Percentiles rank a stretch among this genome's conserved stretches.
Conservation (phyloP, 1,140 invertebrate genomes). For the Hypothenemus hampei region DNA sequence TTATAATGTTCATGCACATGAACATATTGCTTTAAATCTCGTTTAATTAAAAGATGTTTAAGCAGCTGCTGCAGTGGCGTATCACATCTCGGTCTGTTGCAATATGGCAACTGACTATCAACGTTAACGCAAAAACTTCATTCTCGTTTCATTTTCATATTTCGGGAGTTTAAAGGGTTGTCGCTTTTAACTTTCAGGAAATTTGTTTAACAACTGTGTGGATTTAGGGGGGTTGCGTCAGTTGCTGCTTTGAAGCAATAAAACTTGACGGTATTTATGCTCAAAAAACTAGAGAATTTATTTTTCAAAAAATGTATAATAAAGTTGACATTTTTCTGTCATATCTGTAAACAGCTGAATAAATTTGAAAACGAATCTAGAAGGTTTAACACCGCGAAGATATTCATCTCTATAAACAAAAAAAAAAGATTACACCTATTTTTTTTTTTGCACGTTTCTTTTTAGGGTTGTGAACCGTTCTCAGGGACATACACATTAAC, state of each 20-base stretch:
- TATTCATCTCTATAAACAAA: conserved; percentile 9
- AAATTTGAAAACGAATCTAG: neutral
- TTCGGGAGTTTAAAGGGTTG: neutral
- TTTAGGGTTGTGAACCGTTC: conserved; percentile 6
- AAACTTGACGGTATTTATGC: neutral
- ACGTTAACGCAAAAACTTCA: conserved; percentile 11
- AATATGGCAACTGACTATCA: neutral
- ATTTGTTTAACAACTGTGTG: too few species aligned
- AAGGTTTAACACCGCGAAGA: neutral
- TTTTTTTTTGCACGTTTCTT: neutral
- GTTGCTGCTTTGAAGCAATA: neutral
- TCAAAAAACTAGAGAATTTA: too few species aligned
- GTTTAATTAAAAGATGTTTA: conserved; percentile 17
- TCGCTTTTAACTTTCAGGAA: neutral
- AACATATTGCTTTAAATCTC: conserved; percentile 9
- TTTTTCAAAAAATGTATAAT: too few species aligned
- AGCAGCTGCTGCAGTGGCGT: conserved; percentile 14
- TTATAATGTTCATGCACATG: conserved; percentile 1
- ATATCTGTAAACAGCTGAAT: too few species aligned
- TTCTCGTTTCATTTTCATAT: conserved; percentile 15
- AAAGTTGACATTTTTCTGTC: too few species aligned
- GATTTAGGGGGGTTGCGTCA: neutral
- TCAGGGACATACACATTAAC: conserved; percentile 17
- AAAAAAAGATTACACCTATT: neutral
- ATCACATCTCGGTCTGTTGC: conserved; percentile 1